These are phyloP conservation scores for Callospermophilus lateralis DNA, from an alignment of 2,113 vertebrate species.

Conservation along the genomic window DNA sequence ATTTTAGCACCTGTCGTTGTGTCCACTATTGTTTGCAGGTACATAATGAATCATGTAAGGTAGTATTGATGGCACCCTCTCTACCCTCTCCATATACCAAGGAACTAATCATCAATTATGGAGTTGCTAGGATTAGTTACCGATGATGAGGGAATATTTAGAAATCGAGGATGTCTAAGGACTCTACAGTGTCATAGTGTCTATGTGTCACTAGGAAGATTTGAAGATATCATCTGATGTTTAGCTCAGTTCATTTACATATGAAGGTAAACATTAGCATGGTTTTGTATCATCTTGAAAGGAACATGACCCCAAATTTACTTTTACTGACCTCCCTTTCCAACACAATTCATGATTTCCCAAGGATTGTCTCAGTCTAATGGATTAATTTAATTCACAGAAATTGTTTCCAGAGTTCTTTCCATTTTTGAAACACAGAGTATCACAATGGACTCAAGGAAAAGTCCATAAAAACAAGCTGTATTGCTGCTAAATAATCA, in stretches of 20 bases:
- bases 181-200: background rate
- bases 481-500: constrained; percentile 81
- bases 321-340: background rate
- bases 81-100: background rate
- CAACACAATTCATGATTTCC: constrained; percentile 57
- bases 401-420: constrained; percentile 88
- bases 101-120: background rate
- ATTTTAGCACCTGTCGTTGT: background rate
- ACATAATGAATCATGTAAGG: background rate
- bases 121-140: background rate
- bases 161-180: background rate
- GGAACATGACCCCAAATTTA: background rate
- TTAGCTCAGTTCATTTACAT: background rate
- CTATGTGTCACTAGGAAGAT: background rate
- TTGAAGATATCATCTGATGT: background rate
- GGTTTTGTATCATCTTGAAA: background rate
- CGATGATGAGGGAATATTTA: background rate
- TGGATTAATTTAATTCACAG: constrained; percentile 88
- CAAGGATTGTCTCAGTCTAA: constrained; percentile 80
- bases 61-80: background rate
- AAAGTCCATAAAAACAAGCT: constrained; percentile 76
- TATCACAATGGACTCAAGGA: constrained; percentile 70
- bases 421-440: constrained; percentile 80
- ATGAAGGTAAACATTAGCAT: no score
- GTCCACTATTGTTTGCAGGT: background rate